phyloP scores from a whole-genome alignment of 2,113 vertebrate genomes.

The Beaufortia kweichowensis region DNA sequence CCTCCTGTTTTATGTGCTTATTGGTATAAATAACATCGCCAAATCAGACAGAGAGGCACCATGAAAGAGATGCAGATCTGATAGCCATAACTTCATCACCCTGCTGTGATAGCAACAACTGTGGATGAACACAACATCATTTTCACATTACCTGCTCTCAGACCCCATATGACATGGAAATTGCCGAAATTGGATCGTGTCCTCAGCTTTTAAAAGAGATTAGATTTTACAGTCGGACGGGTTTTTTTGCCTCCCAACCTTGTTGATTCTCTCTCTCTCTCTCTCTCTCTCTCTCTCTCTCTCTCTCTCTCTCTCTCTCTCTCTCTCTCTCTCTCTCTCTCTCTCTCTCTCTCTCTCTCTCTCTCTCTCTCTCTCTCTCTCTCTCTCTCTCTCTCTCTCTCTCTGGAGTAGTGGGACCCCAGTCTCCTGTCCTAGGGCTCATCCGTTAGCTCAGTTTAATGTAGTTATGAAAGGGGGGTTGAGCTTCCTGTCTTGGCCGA shows the following conservation, averaged over 20 bases:
- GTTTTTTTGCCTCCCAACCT: slow-evolving; percentile 13
- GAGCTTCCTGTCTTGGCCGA: slow-evolving; percentile 74
- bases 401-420: slow-evolving; percentile 62
- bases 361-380: neutral
- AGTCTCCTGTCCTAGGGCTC: slow-evolving; percentile 72
- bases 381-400: slow-evolving; percentile 39
- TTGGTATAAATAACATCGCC: slow-evolving; percentile 49
- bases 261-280: slow-evolving; percentile 7
- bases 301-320: slow-evolving; percentile 50
- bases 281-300: neutral
- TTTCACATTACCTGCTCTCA: slow-evolving; percentile 47
- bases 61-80: slow-evolving; percentile 46
- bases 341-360: neutral
- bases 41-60: slow-evolving; percentile 52
- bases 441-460: slow-evolving; percentile 77
- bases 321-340: slow-evolving; percentile 39
- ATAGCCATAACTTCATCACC: slow-evolving; percentile 44
- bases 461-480: slow-evolving; percentile 67
- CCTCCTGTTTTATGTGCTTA: slow-evolving; percentile 47
- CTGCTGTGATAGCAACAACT: slow-evolving; percentile 29
- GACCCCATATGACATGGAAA: slow-evolving; percentile 30
- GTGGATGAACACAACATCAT: slow-evolving; percentile 36
- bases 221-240: slow-evolving; percentile 46
- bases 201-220: slow-evolving; percentile 52
- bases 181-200: slow-evolving; percentile 42